Percentiles rank a stretch among this genome's conserved stretches.
Conservation (phyloP, 2,797 vertebrate species). For the Martes flavigula region DNA sequence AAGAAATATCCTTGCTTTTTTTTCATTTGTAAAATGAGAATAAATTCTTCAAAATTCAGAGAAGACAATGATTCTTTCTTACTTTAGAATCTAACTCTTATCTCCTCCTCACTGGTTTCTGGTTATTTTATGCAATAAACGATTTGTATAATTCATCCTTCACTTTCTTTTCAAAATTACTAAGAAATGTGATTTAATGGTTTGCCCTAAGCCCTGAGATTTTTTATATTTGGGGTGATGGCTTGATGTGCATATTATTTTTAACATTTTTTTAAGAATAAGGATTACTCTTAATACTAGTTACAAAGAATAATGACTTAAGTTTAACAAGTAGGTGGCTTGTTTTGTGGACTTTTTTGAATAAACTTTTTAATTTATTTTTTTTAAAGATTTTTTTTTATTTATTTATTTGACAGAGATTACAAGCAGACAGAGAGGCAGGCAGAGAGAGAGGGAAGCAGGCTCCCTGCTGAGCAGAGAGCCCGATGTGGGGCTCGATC, state of each 20-base stretch:
- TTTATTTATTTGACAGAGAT: too few relatives aligned
- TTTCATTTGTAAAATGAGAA: slow-evolving; percentile 10
- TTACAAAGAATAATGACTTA: background rate
- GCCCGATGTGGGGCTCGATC: too few relatives aligned
- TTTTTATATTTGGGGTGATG: background rate
- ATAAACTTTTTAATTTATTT: background rate
- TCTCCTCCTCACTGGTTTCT: background rate
- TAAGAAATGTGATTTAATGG: background rate
- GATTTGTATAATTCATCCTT: background rate
- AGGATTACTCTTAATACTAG: background rate
- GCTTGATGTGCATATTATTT: background rate
- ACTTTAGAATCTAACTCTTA: background rate
- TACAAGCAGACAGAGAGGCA: too few relatives aligned
- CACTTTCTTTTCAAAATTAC: slow-evolving; percentile 19
- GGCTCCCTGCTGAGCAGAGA: too few relatives aligned
- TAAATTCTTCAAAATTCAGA: slow-evolving; percentile 12
- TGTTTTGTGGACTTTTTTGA: background rate
- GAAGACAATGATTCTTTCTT: background rate
- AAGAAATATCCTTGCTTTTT: background rate
- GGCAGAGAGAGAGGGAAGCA: too few relatives aligned
- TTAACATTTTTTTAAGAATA: background rate
- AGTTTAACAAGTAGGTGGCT: background rate
- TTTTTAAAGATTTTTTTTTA: too few relatives aligned
- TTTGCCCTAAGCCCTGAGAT: background rate
- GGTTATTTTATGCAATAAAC: background rate